A percentile compares a stretch with the other conserved stretches of the same genome.
Evolutionary conservation across 2,113 vertebrate species (phyloP).

Genomic region (Gracilinanus agilis): DNA sequence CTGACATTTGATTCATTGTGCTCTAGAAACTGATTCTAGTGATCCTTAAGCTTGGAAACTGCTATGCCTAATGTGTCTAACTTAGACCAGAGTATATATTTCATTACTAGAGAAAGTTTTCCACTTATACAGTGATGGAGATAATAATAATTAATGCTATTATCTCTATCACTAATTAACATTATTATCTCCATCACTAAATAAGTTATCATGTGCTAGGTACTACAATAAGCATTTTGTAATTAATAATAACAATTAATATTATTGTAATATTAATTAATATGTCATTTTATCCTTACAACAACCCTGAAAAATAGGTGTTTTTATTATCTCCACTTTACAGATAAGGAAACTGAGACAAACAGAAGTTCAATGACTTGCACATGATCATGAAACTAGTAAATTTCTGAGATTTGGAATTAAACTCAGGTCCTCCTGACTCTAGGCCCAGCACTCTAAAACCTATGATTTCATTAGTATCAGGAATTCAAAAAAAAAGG

Average conservation of each 20-base stretch:
- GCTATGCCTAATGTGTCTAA: not conserved
- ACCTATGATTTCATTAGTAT: not conserved
- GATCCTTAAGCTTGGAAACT: not conserved
- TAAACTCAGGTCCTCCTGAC: too few species aligned
- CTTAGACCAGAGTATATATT: not conserved
- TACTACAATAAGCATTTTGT: not conserved
- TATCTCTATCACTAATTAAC: too few species aligned
- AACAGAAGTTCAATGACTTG: too few species aligned
- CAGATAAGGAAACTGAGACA: too few species aligned
- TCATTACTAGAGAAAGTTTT: not conserved
- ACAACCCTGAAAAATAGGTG: too few species aligned
- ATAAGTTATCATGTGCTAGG: not conserved
- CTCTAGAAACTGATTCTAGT: conserved; percentile 27
- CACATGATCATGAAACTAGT: too few species aligned
- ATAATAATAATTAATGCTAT: not conserved
- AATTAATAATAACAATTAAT: too few species aligned
- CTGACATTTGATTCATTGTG: conserved; percentile 23
- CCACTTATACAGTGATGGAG: not conserved
- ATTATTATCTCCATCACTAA: too few species aligned
- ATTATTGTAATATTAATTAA: too few species aligned
- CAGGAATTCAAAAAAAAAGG: not conserved
- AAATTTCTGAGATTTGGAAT: too few species aligned
- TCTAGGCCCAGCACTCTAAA: not conserved
- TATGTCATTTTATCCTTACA: not conserved
- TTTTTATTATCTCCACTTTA: too few species aligned